Base-by-base conservation (phyloP, 2,797 vertebrate genomes). In the Spinus pinus region DNA sequence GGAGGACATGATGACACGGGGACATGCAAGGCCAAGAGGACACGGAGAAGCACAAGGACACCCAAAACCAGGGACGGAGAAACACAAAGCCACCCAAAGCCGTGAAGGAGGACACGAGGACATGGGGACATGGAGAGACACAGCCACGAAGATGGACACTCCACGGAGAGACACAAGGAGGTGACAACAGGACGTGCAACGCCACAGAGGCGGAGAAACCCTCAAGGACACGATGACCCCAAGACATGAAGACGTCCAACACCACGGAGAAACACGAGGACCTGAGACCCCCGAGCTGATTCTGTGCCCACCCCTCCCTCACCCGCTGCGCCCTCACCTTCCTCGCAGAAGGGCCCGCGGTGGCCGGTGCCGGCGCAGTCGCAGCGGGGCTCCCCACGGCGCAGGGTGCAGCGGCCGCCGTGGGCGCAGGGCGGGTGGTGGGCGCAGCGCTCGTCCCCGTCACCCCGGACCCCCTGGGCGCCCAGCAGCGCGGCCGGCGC, bases 271-370 rank as follows among this genome's bases (percentile, higher is more conserved):
- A 41, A 49, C 44, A 5, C 15, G 1, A 67, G 16, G 47, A 27
- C 1, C 1, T 0, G 49, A 30, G 0, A 16, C 46, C 21, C 64
- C 50, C 5, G 7, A 14, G 17, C 47, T 1, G 5, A 8, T 12
- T 2, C 51, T 1, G 10, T 5, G 0, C n/a, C 69, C 50, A 24
- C 4, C 24, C 53, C 20, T 15, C 39, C n/a, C 37, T 2, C 6
- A 0, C 4, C 11, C 61, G 50, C 39, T 5, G 2, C 17, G 6
- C 37, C 71, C 98, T 98, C 97, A 99, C 99, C 99, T 98, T 99
- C 98, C 30, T 98, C 98, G 98, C 99, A 99, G 98, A 99, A 99
- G 97, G 97, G 98, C 90, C 99, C 99, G 90, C 97, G 98, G 97
- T 98, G 98, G 95, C 98, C 98, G 39, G 98, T 99, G 96, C 98